phyloP scores from a whole-genome alignment of 2,113 vertebrate species.

The Melierax canorus region DNA sequence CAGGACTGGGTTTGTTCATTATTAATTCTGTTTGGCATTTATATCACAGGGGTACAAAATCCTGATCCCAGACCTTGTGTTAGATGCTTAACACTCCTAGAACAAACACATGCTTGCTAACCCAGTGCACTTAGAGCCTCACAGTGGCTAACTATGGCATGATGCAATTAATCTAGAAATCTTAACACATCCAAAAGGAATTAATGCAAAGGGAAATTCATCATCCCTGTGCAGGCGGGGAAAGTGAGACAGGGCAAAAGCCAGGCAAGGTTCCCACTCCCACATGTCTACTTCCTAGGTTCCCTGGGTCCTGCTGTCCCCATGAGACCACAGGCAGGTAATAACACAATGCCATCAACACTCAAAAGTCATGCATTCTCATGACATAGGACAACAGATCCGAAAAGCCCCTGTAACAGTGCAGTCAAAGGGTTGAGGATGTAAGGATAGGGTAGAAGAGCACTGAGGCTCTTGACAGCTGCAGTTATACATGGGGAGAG shows the following conservation, averaged over 20 bases:
- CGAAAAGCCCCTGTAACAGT: background rate
- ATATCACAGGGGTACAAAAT: background rate
- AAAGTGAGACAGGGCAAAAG: background rate
- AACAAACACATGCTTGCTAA: background rate
- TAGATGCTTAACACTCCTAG: background rate
- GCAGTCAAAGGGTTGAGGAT: background rate
- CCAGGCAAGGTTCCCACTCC: background rate
- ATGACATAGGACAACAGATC: fast-evolving
- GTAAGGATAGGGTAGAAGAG: background rate
- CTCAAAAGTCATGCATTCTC: background rate
- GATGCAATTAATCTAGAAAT: background rate
- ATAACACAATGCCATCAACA: fast-evolving
- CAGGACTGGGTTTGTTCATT: background rate
- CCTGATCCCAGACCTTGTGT: background rate
- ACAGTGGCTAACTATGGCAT: fast-evolving
- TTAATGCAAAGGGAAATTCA: background rate
- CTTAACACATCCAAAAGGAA: background rate
- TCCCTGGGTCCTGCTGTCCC: background rate
- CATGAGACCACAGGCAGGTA: background rate
- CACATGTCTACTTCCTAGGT: background rate
- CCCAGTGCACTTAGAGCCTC: background rate
- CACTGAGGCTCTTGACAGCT: background rate
- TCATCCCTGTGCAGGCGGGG: background rate
- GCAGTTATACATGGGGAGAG: background rate
- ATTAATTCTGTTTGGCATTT: background rate